These are phyloP conservation scores for Piscicola geometra DNA, from an alignment of 2,888 invertebrate genomes.

Conservation along the genomic window DNA sequence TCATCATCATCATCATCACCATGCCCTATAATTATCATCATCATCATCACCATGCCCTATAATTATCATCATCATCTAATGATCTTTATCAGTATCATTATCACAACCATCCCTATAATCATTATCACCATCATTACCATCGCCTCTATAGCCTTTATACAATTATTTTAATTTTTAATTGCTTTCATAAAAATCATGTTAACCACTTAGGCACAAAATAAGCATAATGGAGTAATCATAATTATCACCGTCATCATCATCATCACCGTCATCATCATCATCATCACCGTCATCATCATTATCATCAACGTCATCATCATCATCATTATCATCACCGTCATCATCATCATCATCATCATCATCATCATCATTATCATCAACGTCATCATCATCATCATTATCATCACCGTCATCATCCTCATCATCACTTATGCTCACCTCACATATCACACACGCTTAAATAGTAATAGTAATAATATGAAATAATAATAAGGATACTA, in stretches of 20 bases:
- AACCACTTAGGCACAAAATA: too few species aligned
- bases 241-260: not conserved
- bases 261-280: not conserved
- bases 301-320: conserved; percentile 29
- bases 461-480: too few species aligned
- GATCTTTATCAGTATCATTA: not conserved
- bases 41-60: not conserved
- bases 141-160: too few species aligned
- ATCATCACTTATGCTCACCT: conserved; percentile 13
- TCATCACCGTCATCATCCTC: conserved; percentile 25
- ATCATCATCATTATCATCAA: conserved; percentile 1
- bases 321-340: conserved; percentile 5
- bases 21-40: not conserved
- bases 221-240: not conserved
- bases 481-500: too few species aligned
- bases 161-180: too few species aligned
- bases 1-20: too few species aligned
- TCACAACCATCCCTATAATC: not conserved
- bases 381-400: conserved; percentile 19
- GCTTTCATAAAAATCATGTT: too few species aligned
- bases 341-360: conserved; percentile 20
- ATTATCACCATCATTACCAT: too few species aligned
- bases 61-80: not conserved
- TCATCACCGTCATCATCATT: conserved; percentile 7
- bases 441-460: too few species aligned